A percentile compares a stretch with the other conserved stretches of the same genome.
Conservation (phyloP, 2,888 invertebrate species). For the Aelia acuminata region DNA sequence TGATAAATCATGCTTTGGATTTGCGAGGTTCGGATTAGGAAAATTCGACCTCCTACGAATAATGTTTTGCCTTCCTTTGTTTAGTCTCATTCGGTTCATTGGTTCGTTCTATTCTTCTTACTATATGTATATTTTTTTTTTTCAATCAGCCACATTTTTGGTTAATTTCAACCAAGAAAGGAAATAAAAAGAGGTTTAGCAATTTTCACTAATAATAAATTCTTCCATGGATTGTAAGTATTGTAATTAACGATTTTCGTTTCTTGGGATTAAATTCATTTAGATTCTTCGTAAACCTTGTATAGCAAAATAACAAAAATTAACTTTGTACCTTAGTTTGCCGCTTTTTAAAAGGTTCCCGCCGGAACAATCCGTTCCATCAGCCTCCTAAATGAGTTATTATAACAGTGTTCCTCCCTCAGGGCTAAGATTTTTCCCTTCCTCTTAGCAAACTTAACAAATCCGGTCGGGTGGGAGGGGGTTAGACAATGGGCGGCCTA, state of each 20-base stretch:
- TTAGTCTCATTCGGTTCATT: too few relatives aligned
- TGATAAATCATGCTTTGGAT: too few relatives aligned
- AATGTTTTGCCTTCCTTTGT: too few relatives aligned
- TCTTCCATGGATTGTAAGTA: neutral
- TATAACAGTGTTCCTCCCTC: neutral
- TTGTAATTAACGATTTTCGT: neutral
- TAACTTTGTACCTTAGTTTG: neutral
- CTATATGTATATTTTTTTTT: too few relatives aligned
- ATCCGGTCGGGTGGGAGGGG: too few relatives aligned
- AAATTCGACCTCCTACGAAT: too few relatives aligned
- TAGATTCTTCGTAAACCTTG: neutral
- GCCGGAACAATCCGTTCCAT: constrained; percentile 7
- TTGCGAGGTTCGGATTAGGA: too few relatives aligned
- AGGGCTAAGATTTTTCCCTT: constrained; percentile 38
- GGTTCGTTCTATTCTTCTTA: too few relatives aligned
- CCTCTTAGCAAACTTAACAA: constrained; percentile 17
- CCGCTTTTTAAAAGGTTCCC: neutral
- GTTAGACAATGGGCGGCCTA: constrained; percentile 23
- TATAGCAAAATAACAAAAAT: neutral
- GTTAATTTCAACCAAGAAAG: neutral
- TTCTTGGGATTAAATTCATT: neutral
- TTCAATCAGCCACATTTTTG: too few relatives aligned
- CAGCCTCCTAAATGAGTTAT: constrained; percentile 23
- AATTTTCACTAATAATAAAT: neutral
- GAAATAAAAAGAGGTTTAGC: neutral